A percentile compares a stretch with the other conserved stretches of the same genome.
These are phyloP conservation scores for Thelaira solivaga DNA, from an alignment of 2,888 invertebrate species.

Conservation along the genomic window DNA sequence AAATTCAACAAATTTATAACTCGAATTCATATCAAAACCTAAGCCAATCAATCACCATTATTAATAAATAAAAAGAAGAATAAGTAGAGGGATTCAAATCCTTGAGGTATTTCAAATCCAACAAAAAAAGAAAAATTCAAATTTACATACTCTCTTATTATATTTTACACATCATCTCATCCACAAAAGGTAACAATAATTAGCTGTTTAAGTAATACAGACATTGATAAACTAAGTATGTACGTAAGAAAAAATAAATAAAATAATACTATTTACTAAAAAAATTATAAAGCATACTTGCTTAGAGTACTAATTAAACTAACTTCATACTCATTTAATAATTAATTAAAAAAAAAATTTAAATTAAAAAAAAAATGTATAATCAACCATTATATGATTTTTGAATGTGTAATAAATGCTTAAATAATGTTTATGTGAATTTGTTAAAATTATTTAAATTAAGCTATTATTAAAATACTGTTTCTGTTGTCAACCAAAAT, in stretches of 20 bases:
- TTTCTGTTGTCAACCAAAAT: no score
- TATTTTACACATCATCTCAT: constrained; percentile 71
- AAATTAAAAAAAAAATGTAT: no score
- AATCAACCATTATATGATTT: no score
- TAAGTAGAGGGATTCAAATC: constrained; percentile 53
- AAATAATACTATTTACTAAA: constrained; percentile 19
- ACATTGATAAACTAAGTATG: constrained; percentile 26
- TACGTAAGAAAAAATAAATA: constrained; percentile 31
- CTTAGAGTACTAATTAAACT: no score
- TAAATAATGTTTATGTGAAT: no score
- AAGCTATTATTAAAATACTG: no score
- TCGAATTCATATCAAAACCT: constrained; percentile 60
- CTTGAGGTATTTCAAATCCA: constrained; percentile 51
- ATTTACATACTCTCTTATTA: not conserved
- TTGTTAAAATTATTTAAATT: no score
- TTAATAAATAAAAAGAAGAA: constrained; percentile 41
- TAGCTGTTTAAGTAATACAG: constrained; percentile 72
- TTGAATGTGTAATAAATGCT: no score
- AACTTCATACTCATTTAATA: no score
- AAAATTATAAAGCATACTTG: no score
- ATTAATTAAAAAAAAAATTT: no score
- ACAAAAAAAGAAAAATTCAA: not conserved
- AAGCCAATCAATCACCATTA: constrained; percentile 57
- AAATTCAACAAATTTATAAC: constrained; percentile 50
- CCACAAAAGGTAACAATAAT: constrained; percentile 77